These are phyloP conservation scores for Drosophila equinoxialis DNA, from an alignment of 1,140 invertebrate species.

Conservation along the genomic window DNA sequence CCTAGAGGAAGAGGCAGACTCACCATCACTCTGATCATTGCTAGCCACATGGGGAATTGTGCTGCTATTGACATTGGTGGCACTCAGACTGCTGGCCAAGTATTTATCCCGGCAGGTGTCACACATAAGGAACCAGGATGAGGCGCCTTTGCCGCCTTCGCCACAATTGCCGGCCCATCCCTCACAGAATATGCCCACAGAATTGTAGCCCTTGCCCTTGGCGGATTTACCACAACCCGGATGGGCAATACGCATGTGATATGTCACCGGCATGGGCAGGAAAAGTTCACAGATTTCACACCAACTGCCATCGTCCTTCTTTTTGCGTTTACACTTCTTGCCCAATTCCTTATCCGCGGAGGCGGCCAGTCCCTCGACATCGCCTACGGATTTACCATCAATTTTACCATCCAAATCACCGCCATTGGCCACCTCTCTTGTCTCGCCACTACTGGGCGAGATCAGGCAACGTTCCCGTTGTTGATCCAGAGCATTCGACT, in stretches of 20 bases:
- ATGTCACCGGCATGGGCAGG: constrained; percentile 90
- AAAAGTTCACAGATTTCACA: constrained; percentile 95
- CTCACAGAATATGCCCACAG: constrained; percentile 91
- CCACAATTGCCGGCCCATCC: constrained; percentile 95
- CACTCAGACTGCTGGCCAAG: constrained; percentile 85
- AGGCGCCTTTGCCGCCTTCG: constrained; percentile 91
- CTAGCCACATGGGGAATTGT: constrained; percentile 41
- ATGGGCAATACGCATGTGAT: constrained; percentile 95
- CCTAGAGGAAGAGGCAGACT: neutral
- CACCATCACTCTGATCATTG: constrained; percentile 40
- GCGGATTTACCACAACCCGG: constrained; percentile 94
- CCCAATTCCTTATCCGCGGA: constrained; percentile 83
- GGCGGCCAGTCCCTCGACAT: constrained; percentile 22
- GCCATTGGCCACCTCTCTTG: constrained; percentile 57
- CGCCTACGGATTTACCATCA: constrained; percentile 13
- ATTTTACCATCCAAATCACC: constrained; percentile 80
- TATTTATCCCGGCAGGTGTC: constrained; percentile 94
- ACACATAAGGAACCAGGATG: constrained; percentile 96
- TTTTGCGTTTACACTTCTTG: constrained; percentile 85
- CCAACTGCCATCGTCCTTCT: constrained; percentile 83
- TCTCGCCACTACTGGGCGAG: constrained; percentile 43
- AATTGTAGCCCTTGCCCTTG: constrained; percentile 93
- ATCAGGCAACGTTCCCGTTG: constrained; percentile 50
- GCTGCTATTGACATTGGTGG: constrained; percentile 68
- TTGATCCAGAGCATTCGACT: constrained; percentile 75